Evolutionary conservation across 2,113 vertebrate genomes (phyloP), one percentile per base, ranked within the genome.

Genomic region (Mohoua ochrocephala): DNA sequence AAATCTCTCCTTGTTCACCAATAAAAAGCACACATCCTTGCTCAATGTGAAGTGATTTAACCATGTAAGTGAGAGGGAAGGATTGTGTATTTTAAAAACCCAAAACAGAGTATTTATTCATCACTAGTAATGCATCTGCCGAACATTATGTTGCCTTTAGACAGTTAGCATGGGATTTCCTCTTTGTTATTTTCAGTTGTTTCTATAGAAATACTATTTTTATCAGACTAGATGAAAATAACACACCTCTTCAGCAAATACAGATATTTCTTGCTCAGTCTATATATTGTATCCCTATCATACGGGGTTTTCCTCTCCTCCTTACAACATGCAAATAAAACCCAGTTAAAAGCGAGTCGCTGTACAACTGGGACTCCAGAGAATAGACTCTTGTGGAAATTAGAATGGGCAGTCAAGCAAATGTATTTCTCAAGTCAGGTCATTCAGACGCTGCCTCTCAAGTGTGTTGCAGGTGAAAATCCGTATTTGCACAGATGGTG

Each of bases 181-280:
- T 95, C 85, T 68, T 70, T 79, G 41, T 77, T 95, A 63, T 84
- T 94, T 87, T 27, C 60, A 56, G 44, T 89, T 94, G 90, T 94
- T 93, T 95, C 93, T 88, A 86, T 89, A 94, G 93, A 93, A 94
- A 97, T 95, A 74, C 28, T 24, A 12, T 69, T 95, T 87, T 86
- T 80, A 70, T 74, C 71, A 77, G 75, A 16, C 30, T 86, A 81
- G 42, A 61, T 68, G 24, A 86, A 91, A 91, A 71, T 82, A 92
- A 84, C 21, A 75, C 44, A 82, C 52, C 56, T 71, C 79, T 96
- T 81, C n/a, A 81, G 49, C 64, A 84, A 84, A 86, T 49, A 77
- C 75, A 92, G 60, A n/a, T 84, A 63, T 70, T 88, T 96, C 70
- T 92, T 2, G 0, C 41, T 83, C 31, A 17, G 8, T 33, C n/a